Evolutionary conservation across 2,113 vertebrate genomes (phyloP), one percentile per base, ranked within the genome.

Genomic region (Stomatorhinus ivindoensis): DNA sequence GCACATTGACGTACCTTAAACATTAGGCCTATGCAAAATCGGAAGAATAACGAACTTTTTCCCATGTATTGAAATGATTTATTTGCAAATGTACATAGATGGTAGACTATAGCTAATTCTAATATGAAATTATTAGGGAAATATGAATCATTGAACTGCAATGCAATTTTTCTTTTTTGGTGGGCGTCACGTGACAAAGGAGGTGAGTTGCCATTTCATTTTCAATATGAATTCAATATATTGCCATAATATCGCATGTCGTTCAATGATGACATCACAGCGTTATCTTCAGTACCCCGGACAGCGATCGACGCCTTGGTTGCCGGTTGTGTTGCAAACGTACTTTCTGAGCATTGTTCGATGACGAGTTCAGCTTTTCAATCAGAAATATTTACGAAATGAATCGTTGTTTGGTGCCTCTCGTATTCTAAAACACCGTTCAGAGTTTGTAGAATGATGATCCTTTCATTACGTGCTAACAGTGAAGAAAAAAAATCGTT

Each of bases 201-300:
- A 82, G 47, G 21, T 17, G 5, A 48, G 46, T 51, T 47, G 4
- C 1, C 24, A 51, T 50, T n/a, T 35, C 6, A 82, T 69, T 82
- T 82, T 19, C 42, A 82, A 80, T 55, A 55, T 55, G 11, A 42
- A 21, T 51, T 8, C 47, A 84, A 80, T 80, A 39, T 13, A 84
- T 47, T 19, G 24, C n/a, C 8, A n/a, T 46, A 84, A 24, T 24
- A 47, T 3, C 82, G 3, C 48, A n/a, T 27, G n/a, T 69, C n/a
- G n/a, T 31, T 69, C n/a, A 35, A 39, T 21, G 15, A 21, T 51
- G 15, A 7, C 7, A 27, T 35, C 39, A 13, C 19, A 3, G 3
- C 55, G 39, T 24, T 24, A 19, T 85, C 80, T 88, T 91, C 90
- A 91, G 90, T 50, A 90, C 91, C 89, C 35, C 47, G 90, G 91